Conservation (phyloP, 2,797 vertebrate species). For the Urocyon cinereoargenteus region DNA sequence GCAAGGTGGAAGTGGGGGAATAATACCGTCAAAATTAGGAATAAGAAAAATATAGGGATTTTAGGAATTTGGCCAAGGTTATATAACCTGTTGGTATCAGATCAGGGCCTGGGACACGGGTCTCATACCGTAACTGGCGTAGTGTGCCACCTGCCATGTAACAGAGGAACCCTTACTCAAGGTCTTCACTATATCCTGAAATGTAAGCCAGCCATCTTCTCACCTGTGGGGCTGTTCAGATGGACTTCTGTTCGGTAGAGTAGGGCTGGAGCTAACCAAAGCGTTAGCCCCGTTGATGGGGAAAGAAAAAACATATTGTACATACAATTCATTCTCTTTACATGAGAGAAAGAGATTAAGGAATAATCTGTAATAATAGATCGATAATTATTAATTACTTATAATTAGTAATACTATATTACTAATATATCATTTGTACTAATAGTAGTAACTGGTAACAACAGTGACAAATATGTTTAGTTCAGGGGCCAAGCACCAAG, state of each 20-base stretch:
- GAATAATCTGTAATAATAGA: neutral
- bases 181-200: neutral
- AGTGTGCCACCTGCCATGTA: neutral
- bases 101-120: neutral
- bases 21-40: neutral
- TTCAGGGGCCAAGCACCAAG: neutral
- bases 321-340: neutral
- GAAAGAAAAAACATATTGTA: neutral
- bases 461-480: neutral
- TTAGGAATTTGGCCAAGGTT: neutral
- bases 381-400: neutral
- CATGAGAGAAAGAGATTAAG: neutral
- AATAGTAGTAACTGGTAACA: neutral
- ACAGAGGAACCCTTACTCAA: neutral
- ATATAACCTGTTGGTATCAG: neutral
- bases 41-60: slow-evolving; percentile 3
- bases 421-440: neutral
- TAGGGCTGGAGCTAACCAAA: neutral
- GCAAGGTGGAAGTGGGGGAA: neutral
- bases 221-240: neutral
- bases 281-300: neutral
- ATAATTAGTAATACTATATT: neutral
- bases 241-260: neutral
- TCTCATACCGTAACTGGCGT: neutral
- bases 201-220: neutral